Percentiles rank a stretch among this genome's conserved stretches.
Evolutionary conservation across 2,797 vertebrate species (phyloP).

Genomic region (Helostoma temminkii): DNA sequence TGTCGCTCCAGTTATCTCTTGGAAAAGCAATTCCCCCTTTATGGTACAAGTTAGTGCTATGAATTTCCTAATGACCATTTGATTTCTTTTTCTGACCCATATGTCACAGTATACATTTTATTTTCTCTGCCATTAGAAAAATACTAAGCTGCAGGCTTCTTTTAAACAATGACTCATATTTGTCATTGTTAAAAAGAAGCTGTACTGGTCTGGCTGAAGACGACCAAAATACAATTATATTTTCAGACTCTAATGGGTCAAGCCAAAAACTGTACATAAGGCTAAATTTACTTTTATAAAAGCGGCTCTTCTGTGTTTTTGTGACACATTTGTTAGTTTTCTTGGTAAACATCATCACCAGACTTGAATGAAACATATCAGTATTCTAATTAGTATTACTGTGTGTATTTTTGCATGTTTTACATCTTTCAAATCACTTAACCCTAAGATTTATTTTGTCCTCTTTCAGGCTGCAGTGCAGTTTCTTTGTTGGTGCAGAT

Average conservation of each 20-base stretch:
- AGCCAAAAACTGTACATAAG: slow-evolving; percentile 9
- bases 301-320: slow-evolving; percentile 23
- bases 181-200: neutral
- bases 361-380: slow-evolving; percentile 2
- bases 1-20: slow-evolving; percentile 47
- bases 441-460: neutral
- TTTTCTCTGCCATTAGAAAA: slow-evolving; percentile 27
- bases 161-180: slow-evolving; percentile 13
- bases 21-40: slow-evolving; percentile 79
- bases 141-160: slow-evolving; percentile 14
- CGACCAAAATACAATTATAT: slow-evolving; percentile 28
- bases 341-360: no score
- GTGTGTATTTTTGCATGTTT: slow-evolving; percentile 38
- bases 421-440: slow-evolving; percentile 13
- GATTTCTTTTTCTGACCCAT: slow-evolving; percentile 22
- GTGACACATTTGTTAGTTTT: slow-evolving; percentile 4
- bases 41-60: slow-evolving; percentile 45
- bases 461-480: neutral
- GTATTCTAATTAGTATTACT: slow-evolving; percentile 1
- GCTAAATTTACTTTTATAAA: slow-evolving; percentile 18
- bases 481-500: neutral
- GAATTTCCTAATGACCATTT: slow-evolving; percentile 41
- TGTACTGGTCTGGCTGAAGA: slow-evolving; percentile 23
- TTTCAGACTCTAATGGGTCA: slow-evolving; percentile 19
- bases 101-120: slow-evolving; percentile 24